phyloP scores from a whole-genome alignment of 2,888 invertebrate genomes.

The Troides helena region DNA sequence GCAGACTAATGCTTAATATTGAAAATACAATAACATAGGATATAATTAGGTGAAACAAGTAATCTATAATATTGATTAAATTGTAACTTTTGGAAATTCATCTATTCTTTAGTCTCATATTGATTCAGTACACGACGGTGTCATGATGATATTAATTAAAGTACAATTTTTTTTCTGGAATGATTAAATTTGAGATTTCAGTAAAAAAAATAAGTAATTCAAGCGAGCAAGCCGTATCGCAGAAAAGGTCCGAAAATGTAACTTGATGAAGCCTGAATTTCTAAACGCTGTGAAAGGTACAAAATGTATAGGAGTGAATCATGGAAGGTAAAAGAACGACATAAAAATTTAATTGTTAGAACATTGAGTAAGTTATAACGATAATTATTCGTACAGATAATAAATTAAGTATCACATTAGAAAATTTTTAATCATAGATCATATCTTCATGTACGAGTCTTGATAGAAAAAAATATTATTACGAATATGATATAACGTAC shows the following conservation, averaged over 20 bases:
- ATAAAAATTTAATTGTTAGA: conserved; percentile 20
- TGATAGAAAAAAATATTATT: too few relatives aligned
- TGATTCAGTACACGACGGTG: too few relatives aligned
- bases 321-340: conserved; percentile 11
- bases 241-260: conserved; percentile 19
- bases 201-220: conserved; percentile 1
- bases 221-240: neutral
- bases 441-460: too few relatives aligned
- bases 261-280: conserved; percentile 22
- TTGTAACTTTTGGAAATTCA: too few relatives aligned
- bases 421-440: too few relatives aligned
- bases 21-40: neutral
- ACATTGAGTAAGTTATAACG: neutral
- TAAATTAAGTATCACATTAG: too few relatives aligned
- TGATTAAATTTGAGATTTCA: too few relatives aligned
- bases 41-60: neutral
- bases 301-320: conserved; percentile 25
- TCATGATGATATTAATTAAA: too few relatives aligned
- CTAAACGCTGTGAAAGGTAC: conserved; percentile 14
- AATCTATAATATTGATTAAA: too few relatives aligned
- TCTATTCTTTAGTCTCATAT: too few relatives aligned
- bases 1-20: neutral
- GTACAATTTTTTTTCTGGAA: too few relatives aligned
- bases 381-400: neutral
- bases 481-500: too few relatives aligned